Conservation (phyloP, 64 coral and sea anemone species). For the Actinia tenebrosa region DNA sequence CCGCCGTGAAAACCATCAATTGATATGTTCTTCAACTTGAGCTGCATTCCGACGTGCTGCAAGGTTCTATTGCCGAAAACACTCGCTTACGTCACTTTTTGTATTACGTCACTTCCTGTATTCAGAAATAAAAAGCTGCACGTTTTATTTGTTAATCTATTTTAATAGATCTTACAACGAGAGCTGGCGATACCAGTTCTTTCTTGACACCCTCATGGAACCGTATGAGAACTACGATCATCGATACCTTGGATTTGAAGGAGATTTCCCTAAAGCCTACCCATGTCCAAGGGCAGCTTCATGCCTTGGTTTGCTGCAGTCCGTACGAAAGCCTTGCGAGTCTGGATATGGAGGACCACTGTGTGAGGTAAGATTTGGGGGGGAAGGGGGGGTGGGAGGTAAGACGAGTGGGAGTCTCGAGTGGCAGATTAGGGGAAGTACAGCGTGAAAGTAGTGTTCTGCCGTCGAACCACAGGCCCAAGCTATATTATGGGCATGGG, state of each 20-base stretch:
- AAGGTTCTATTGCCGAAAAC: too few species aligned
- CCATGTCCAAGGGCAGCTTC: constrained; percentile 78
- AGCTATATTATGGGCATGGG: too few species aligned
- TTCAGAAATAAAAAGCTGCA: too few species aligned
- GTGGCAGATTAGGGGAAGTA: not conserved
- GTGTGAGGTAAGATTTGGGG: constrained; percentile 55
- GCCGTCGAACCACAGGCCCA: too few species aligned
- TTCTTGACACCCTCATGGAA: constrained; percentile 66
- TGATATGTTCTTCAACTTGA: too few species aligned
- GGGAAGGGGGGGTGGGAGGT: too few species aligned
- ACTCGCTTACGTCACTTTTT: too few species aligned
- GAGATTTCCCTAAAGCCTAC: constrained; percentile 66
- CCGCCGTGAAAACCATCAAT: too few species aligned
- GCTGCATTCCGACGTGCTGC: too few species aligned
- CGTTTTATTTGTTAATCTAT: not conserved
- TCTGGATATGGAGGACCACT: constrained; percentile 70
- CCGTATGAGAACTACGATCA: constrained; percentile 56
- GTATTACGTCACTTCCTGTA: too few species aligned
- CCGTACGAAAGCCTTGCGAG: constrained; percentile 68
- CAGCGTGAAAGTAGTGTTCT: too few species aligned
- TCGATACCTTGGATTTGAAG: constrained; percentile 54
- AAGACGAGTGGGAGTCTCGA: not conserved
- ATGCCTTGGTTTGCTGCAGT: constrained; percentile 56
- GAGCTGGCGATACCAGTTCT: constrained; percentile 53
- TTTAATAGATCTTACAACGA: constrained; percentile 31